phyloP scores from a whole-genome alignment of 2,797 vertebrate genomes.

The Kryptolebias ocellatus region DNA sequence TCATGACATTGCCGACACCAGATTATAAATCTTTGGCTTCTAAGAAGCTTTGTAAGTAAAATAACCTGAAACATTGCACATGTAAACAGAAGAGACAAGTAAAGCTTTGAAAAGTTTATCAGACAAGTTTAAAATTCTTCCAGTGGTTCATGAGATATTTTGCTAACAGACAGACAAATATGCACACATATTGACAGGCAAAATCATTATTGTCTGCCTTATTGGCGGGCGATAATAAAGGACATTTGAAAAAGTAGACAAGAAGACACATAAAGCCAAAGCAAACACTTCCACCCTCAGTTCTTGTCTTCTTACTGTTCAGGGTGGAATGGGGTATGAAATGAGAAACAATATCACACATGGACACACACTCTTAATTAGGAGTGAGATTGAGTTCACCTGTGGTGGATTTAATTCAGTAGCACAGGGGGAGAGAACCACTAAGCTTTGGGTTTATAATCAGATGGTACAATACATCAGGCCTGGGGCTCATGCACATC shows the following conservation, averaged over 20 bases:
- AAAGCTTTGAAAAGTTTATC: background rate
- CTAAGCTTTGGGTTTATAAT: slow-evolving; percentile 56
- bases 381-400: slow-evolving; percentile 66
- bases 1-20: slow-evolving; percentile 26
- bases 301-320: slow-evolving; percentile 27
- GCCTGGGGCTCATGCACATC: slow-evolving; percentile 53
- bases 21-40: slow-evolving; percentile 49
- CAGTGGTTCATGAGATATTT: too few relatives aligned
- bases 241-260: background rate
- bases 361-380: slow-evolving; percentile 72
- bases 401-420: slow-evolving; percentile 58
- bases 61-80: slow-evolving; percentile 25
- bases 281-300: slow-evolving; percentile 29
- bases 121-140: too few relatives aligned
- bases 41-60: slow-evolving; percentile 11
- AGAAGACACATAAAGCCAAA: slow-evolving; percentile 1
- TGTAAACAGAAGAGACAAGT: slow-evolving; percentile 24
- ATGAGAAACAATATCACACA: slow-evolving; percentile 69
- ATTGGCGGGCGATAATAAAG: too few relatives aligned
- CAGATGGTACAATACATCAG: slow-evolving; percentile 44
- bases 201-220: too few relatives aligned
- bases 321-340: slow-evolving; percentile 39
- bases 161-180: too few relatives aligned
- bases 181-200: too few relatives aligned
- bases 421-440: slow-evolving; percentile 53